Evolutionary conservation across 1,140 invertebrate genomes (phyloP).

Genomic region (Scaptomyza montana): DNA sequence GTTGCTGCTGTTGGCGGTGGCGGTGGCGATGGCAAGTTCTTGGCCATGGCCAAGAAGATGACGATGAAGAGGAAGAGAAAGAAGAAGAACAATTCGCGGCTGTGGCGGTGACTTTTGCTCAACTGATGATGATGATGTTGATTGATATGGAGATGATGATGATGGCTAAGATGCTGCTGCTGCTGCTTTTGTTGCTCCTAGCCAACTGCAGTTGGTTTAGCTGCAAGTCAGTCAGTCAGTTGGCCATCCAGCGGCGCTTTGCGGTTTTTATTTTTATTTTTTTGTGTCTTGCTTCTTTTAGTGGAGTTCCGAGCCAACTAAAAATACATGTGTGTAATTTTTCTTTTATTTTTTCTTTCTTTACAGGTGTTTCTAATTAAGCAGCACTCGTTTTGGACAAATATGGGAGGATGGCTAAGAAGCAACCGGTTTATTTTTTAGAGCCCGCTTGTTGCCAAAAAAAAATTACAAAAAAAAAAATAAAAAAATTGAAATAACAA

Average conservation of each 20-base stretch:
- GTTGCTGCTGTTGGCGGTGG: slow-evolving; percentile 25
- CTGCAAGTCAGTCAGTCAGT: slow-evolving; percentile 72
- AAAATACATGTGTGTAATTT: slow-evolving; percentile 3
- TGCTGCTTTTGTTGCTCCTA: slow-evolving; percentile 9
- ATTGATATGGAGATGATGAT: slow-evolving; percentile 50
- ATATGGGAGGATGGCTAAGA: slow-evolving; percentile 32
- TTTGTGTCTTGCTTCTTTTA: background rate
- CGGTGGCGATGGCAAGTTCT: slow-evolving; percentile 65
- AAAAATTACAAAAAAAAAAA: no score
- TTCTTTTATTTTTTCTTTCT: slow-evolving; percentile 23
- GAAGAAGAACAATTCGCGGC: slow-evolving; percentile 53
- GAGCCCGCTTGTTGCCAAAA: slow-evolving; percentile 25
- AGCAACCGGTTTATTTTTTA: slow-evolving; percentile 34
- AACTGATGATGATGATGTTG: slow-evolving; percentile 46
- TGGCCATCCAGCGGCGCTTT: slow-evolving; percentile 78
- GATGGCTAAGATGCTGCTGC: slow-evolving; percentile 30
- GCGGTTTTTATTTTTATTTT: slow-evolving; percentile 56
- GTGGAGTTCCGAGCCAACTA: slow-evolving; percentile 7
- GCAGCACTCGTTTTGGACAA: slow-evolving; percentile 67
- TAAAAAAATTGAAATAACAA: no score
- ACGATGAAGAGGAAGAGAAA: slow-evolving; percentile 42
- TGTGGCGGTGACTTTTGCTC: slow-evolving; percentile 27
- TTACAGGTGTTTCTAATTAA: slow-evolving; percentile 79
- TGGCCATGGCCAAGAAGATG: slow-evolving; percentile 65
- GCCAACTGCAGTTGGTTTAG: slow-evolving; percentile 28